Evolutionary conservation across 2,888 invertebrate species (phyloP), one percentile per base, ranked within the genome.

Genomic region (Polyommatus icarus): DNA sequence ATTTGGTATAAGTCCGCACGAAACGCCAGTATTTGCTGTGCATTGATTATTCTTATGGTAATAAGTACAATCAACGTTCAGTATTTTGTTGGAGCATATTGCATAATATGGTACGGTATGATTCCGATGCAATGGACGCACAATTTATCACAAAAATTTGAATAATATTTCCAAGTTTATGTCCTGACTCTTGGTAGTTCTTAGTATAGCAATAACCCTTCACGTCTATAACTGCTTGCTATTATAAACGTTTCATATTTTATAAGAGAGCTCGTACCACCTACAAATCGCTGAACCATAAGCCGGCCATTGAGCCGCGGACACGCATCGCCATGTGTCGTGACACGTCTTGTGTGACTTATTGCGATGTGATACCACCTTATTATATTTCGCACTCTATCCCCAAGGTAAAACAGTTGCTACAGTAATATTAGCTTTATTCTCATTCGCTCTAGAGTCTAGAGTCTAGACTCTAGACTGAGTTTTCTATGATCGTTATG

Each of bases 311-410:
- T 77, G 24, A 71, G 71, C 76, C 71, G 50, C 24, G 72, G 57
- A 79, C 79, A 80, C 77, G 75, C 71, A 77, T 73, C 57, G 78
- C 78, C 78, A 78, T 76, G 77, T 76, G 77, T 77, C 67, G 57
- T 78, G 78, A 84, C 84, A 84, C 86, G 89, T 86, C 87, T 90
- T 89, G 81, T 86, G 87, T 91, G 90, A 88, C 90, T 89, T 88
- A 90, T 87, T 86, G 88, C 87, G 82, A 91, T 86, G 85, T 84
- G 90, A 92, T 86, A 91, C 88, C 80, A 80, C 82, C 82, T 85
- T 89, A 89, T 92, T 89, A 82, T 85, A 87, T 91, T 89, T 88
- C 89, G 85, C 81, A 79, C 80, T 80, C 83, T 15, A 75, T 46
- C 24, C 82, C 84, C 86, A 87, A 75, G 54, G 24, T 54, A 29